Percentiles rank a stretch among this genome's conserved stretches.
Evolutionary conservation across 2,113 vertebrate species (phyloP).

Genomic region (Aphyosemion australe): DNA sequence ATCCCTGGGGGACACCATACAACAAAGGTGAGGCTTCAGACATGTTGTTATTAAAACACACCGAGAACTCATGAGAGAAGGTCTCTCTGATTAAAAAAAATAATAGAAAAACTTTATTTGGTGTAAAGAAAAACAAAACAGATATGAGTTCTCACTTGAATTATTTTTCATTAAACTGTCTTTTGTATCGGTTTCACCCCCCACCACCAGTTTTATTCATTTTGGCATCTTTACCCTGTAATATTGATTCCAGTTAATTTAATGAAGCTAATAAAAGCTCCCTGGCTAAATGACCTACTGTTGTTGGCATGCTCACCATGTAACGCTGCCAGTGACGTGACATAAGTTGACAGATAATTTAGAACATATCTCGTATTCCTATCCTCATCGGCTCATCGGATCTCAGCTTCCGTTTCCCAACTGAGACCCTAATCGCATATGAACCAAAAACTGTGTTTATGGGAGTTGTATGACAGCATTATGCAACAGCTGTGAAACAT

Average conservation of each 20-base stretch:
- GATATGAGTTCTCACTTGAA: slow-evolving; percentile 24
- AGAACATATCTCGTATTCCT: slow-evolving; percentile 17
- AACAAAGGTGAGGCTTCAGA: too few relatives aligned
- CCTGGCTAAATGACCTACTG: slow-evolving; percentile 17
- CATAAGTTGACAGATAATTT: slow-evolving; percentile 40
- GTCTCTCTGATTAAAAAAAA: slow-evolving; percentile 58
- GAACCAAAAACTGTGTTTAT: slow-evolving; percentile 1
- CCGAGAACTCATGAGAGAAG: slow-evolving; percentile 10
- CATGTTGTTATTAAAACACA: too few relatives aligned
- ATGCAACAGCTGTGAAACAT: background rate
- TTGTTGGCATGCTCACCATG: slow-evolving; percentile 28
- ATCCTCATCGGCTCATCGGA: slow-evolving; percentile 23
- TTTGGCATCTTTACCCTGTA: slow-evolving; percentile 4
- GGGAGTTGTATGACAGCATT: slow-evolving; percentile 6
- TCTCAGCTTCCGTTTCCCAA: background rate
- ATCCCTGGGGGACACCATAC: too few relatives aligned
- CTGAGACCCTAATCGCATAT: slow-evolving; percentile 18
- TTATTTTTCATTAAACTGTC: slow-evolving; percentile 20
- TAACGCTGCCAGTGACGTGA: slow-evolving; percentile 41
- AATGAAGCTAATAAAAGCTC: slow-evolving; percentile 30
- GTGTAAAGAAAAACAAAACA: too few relatives aligned
- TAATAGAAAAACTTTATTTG: slow-evolving; percentile 49
- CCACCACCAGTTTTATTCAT: background rate
- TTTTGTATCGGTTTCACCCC: slow-evolving; percentile 33
- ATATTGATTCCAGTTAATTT: slow-evolving; percentile 43